Evolutionary conservation across 2,797 vertebrate species (phyloP), one percentile per base, ranked within the genome.

Genomic region (Typhlichthys subterraneus): DNA sequence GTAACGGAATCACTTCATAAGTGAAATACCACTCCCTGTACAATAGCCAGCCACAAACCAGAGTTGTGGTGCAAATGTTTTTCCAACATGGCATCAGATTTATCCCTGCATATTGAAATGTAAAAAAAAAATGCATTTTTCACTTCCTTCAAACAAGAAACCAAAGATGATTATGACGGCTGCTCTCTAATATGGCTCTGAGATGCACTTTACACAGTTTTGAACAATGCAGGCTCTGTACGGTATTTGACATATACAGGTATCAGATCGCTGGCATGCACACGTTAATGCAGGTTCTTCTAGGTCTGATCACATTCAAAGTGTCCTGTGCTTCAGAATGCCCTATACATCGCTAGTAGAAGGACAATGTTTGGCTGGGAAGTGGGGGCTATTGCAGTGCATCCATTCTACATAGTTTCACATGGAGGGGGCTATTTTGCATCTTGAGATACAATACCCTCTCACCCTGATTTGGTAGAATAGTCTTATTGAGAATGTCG

Each of bases 1-100:
- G 89, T 91, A 93, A 83, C 90, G 90, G 93, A 95, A 95, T 95
- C 92, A 93, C 92, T 94, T 93, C 91, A 93, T 94, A 94, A 95
- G 94, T 93, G 90, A 94, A 95, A 94, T 94, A 92, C 93, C 92
- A 93, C 93, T 93, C 91, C 89, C 90, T 91, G 91, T 91, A 92
- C 89, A 93, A 94, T 89, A 93, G 92, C 91, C 91, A 87, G 91
- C 94, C 93, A 90, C 94, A 95, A 94, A 93, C 93, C 93, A 56
- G 85, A 89, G 89, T 90, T 91, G 93, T 91, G 93, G 92, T 93
- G 90, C 91, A 93, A 94, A 94, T 93, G 91, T 93, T 95, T 94
- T 96, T 95, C 86, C 89, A 91, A 85, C 88, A 91, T 92, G 89
- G 86, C 87, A 91, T 89, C 33, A 81, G 85, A 89, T 92, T 87